Evolutionary conservation across 2,888 invertebrate species (phyloP).

Genomic region (Catotricha subobsoleta): DNA sequence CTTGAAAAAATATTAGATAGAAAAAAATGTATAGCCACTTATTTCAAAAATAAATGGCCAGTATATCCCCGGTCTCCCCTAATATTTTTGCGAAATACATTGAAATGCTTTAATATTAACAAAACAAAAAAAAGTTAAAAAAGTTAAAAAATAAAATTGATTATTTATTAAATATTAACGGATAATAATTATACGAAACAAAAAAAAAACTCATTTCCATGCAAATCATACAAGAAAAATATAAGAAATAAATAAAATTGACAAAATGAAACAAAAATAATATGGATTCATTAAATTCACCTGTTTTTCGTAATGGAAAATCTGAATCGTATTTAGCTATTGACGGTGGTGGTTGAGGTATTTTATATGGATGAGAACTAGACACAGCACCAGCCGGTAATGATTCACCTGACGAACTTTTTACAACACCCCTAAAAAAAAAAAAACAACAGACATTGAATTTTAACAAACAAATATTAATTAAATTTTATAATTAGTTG

Average conservation of each 20-base stretch:
- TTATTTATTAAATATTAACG: background rate
- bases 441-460: background rate
- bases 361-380: conserved; percentile 49
- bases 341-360: conserved; percentile 39
- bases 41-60: too few relatives aligned
- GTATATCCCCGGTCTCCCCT: too few relatives aligned
- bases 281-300: conserved; percentile 31
- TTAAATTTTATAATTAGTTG: background rate
- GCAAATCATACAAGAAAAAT: background rate
- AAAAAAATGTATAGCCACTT: too few relatives aligned
- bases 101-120: too few relatives aligned
- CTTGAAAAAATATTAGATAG: too few relatives aligned
- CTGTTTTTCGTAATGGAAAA: conserved; percentile 89
- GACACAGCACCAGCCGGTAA: conserved; percentile 39
- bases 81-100: too few relatives aligned
- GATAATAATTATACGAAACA: background rate
- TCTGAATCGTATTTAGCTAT: conserved; percentile 39
- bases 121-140: background rate
- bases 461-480: conserved; percentile 1
- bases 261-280: too few relatives aligned
- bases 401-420: conserved; percentile 46
- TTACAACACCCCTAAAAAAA: conserved; percentile 39
- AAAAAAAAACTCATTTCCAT: background rate
- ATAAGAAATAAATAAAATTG: too few relatives aligned
- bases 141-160: background rate